Conservation (phyloP, 2,888 invertebrate genomes). For the Heliconius charithonia region DNA sequence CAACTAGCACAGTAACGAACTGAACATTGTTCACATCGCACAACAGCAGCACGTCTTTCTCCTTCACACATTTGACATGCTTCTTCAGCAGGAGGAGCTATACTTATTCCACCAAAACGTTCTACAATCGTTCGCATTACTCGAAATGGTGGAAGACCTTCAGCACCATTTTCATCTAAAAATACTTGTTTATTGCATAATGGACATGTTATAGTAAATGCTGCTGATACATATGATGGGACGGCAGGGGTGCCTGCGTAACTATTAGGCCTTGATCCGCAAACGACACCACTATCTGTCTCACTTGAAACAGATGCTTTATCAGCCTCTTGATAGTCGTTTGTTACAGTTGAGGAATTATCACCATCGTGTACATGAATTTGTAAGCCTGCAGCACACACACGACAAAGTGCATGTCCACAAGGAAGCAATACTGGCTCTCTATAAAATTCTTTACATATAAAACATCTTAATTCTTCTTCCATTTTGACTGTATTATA, state of each 20-base stretch:
- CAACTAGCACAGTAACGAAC: conserved; percentile 97
- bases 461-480: conserved; percentile 97
- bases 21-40: conserved; percentile 96
- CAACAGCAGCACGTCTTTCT: conserved; percentile 89
- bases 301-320: conserved; percentile 97
- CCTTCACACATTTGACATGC: conserved; percentile 88
- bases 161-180: conserved; percentile 97
- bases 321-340: conserved; percentile 94
- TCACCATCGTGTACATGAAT: conserved; percentile 86
- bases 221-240: conserved; percentile 82
- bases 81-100: conserved; percentile 81
- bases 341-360: conserved; percentile 81
- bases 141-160: conserved; percentile 94
- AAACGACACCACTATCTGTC: conserved; percentile 98
- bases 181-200: conserved; percentile 94
- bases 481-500: conserved; percentile 87
- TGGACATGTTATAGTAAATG: conserved; percentile 91
- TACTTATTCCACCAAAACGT: conserved; percentile 89
- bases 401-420: conserved; percentile 95
- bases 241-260: conserved; percentile 92
- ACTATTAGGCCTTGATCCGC: conserved; percentile 94
- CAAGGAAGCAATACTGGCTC: conserved; percentile 98
- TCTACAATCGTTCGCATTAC: conserved; percentile 97
- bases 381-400: conserved; percentile 95
- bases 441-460: conserved; percentile 95